Percentiles rank a stretch among this genome's conserved stretches.
Evolutionary conservation across 2,888 invertebrate genomes (phyloP).

Genomic region (Athripsodes cinereus): DNA sequence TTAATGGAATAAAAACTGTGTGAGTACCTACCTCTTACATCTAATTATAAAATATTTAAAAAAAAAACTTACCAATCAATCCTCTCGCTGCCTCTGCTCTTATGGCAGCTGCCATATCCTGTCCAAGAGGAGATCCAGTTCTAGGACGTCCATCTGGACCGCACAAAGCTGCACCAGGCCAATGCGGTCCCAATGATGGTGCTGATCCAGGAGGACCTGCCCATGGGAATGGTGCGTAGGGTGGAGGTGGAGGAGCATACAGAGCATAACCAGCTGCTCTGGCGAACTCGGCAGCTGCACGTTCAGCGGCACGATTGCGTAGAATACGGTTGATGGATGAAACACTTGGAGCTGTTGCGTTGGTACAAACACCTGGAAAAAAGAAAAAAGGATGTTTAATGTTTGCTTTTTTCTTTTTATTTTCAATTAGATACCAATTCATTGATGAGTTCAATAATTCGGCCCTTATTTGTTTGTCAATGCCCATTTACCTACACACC

Average conservation of each 20-base stretch:
- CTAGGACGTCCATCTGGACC: slow-evolving; percentile 48
- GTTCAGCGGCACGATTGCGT: slow-evolving; percentile 90
- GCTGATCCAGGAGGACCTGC: slow-evolving; percentile 52
- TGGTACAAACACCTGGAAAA: slow-evolving; percentile 83
- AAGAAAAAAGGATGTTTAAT: too few relatives aligned
- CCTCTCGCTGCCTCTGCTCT: slow-evolving; percentile 24
- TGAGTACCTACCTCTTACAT: too few relatives aligned
- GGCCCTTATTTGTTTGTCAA: too few relatives aligned
- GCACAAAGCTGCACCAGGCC: slow-evolving; percentile 51
- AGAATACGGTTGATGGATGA: slow-evolving; percentile 96
- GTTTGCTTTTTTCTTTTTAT: too few relatives aligned
- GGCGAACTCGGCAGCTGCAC: slow-evolving; percentile 94
- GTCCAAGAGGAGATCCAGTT: slow-evolving; percentile 36
- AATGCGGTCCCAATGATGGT: slow-evolving; percentile 43
- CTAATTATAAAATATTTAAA: too few relatives aligned
- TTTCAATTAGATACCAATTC: slow-evolving; percentile 1
- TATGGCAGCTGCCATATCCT: slow-evolving; percentile 20
- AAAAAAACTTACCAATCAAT: slow-evolving; percentile 30
- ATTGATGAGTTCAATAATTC: too few relatives aligned
- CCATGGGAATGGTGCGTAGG: slow-evolving; percentile 43
- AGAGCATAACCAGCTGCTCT: slow-evolving; percentile 85
- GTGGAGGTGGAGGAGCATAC: slow-evolving; percentile 69
- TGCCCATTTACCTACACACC: too few relatives aligned
- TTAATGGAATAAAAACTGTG: too few relatives aligned
- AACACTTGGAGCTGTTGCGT: slow-evolving; percentile 92